These are phyloP conservation scores for Zaprionus nigranus DNA, from an alignment of 1,140 invertebrate genomes.

Conservation along the genomic window DNA sequence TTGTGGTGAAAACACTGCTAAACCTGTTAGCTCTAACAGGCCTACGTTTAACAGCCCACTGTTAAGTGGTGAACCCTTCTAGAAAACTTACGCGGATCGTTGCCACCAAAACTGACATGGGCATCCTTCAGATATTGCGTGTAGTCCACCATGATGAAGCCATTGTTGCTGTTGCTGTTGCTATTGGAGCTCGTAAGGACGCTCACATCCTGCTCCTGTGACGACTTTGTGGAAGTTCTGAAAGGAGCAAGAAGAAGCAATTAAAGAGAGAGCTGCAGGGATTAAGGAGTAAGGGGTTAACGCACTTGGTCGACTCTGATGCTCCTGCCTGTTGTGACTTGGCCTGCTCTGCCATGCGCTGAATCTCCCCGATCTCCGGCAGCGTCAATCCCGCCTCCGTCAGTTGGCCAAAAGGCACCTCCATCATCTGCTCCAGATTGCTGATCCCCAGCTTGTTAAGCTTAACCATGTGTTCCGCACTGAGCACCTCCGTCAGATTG, in stretches of 20 bases:
- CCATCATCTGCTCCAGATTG: constrained; percentile 86
- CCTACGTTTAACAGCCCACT: no score
- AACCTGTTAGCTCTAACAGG: no score
- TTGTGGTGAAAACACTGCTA: no score
- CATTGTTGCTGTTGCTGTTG: constrained; percentile 75
- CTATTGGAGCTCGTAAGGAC: constrained; percentile 44
- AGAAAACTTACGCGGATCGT: constrained; percentile 71
- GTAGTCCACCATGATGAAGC: constrained; percentile 78
- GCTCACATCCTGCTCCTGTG: constrained; percentile 42
- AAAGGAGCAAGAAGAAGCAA: not conserved
- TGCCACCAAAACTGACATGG: constrained; percentile 66
- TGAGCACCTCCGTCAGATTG: constrained; percentile 86
- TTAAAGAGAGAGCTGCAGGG: not conserved
- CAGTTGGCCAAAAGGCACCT: constrained; percentile 86
- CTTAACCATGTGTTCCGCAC: constrained; percentile 86
- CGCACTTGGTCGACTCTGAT: not conserved
- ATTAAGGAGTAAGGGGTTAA: no score
- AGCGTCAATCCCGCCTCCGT: constrained; percentile 86
- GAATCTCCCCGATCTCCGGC: constrained; percentile 87
- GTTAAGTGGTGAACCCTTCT: no score
- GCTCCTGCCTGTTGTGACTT: constrained; percentile 27
- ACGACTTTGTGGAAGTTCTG: constrained; percentile 21
- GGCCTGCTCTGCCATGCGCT: constrained; percentile 85
- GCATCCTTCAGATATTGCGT: constrained; percentile 84
- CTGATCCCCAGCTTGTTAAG: constrained; percentile 86